Base-by-base conservation (phyloP, 2,113 vertebrate species). In the Agapornis roseicollis region DNA sequence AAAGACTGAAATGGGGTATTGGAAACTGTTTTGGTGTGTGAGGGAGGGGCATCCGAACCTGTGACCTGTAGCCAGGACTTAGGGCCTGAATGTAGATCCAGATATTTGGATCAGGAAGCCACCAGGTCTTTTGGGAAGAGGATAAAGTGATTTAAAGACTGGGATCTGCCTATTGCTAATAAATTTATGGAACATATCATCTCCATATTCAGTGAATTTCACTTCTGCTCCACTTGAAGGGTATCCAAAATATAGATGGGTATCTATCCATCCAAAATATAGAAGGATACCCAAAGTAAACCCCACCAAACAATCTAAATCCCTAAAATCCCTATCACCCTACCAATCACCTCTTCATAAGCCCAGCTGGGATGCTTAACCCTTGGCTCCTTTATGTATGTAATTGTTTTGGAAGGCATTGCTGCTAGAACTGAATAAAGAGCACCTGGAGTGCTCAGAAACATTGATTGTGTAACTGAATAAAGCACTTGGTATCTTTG, bases 131-230 rank as follows among this genome's bases (percentile, higher is more conserved):
- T 46, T 47, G 27, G n/a, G 50, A 19, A 9, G 17, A n/a, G 19
- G 15, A 15, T 31, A 60, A 70, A 52, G 8, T 0, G 0, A 22
- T 39, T 65, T 41, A 20, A 58, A 44, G 31, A 7, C 9, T 35
- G 24, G 10, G 2, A 25, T 69, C 31, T 56, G 10, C n/a, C 25
- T 2, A 7, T 46, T 47, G 33, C 10, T 39, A 25, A 28, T 14
- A 23, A n/a, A 9, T 13, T 61, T 63, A 41, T 68, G 1, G 18
- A 50, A 56, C 6, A 14, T 3, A 6, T 5, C 0, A 7, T 28
- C 35, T 76, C 41, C 3, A 2, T 39, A 80, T 52, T 24, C 3
- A 13, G 8, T 15, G 42, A n/a, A 31, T 87, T 66, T 80, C 3
- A 3, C 22, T 80, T 29, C 7, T 33, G n/a, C 33, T 65, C 31